A percentile compares a stretch with the other conserved stretches of the same genome.
These are phyloP conservation scores for Cyrtorhinus lividipennis DNA, from an alignment of 1,140 invertebrate species.

Conservation along the genomic window DNA sequence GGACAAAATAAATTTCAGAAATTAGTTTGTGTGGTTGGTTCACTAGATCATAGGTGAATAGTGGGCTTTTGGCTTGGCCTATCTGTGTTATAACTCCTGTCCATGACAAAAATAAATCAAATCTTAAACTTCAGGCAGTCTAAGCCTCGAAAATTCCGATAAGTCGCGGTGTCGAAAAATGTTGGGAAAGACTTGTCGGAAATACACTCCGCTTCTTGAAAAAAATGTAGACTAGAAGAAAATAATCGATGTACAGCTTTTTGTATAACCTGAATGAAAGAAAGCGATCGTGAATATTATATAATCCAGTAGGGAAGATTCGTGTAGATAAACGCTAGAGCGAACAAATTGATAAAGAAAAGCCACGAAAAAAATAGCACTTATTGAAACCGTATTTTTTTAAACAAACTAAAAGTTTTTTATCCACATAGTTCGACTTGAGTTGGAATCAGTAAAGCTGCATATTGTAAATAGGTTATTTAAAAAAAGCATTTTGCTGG, in stretches of 20 bases:
- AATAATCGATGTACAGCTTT: conserved; percentile 8
- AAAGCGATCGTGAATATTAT: background rate
- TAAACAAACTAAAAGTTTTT: background rate
- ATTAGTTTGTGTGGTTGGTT: conserved; percentile 21
- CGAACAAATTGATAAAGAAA: background rate
- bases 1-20: background rate
- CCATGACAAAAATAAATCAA: background rate
- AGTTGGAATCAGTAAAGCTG: background rate
- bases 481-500: background rate
- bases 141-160: background rate
- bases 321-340: background rate
- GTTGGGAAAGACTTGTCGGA: background rate
- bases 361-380: background rate
- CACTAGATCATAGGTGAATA: background rate
- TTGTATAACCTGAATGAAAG: background rate
- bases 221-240: conserved; percentile 1
- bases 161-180: background rate
- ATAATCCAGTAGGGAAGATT: background rate
- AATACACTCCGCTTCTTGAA: too few species aligned
- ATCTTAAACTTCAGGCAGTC: background rate
- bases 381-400: background rate
- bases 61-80: conserved; percentile 20
- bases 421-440: background rate
- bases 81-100: background rate
- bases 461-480: background rate